Evolutionary conservation across 2,113 vertebrate species (phyloP).

Genomic region (Hydropotes inermis): DNA sequence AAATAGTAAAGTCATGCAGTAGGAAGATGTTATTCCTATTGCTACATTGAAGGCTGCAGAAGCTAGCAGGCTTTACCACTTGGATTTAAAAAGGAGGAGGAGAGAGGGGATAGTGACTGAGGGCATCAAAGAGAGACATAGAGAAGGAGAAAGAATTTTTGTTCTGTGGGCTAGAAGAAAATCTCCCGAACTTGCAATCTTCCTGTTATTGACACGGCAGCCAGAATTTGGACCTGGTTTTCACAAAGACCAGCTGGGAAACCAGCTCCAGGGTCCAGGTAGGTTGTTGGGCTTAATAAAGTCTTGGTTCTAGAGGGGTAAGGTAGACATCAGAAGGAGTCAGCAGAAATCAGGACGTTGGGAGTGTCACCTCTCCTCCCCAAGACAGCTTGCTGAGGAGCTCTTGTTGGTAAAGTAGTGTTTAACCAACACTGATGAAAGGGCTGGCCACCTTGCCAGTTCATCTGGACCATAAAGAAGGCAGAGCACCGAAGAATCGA

Average conservation of each 20-base stretch:
- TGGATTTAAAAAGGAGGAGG: neutral
- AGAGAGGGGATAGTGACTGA: neutral
- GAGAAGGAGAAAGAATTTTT: neutral
- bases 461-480: neutral
- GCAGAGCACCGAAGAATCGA: neutral
- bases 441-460: neutral
- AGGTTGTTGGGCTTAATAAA: neutral
- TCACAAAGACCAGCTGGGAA: neutral
- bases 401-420: neutral
- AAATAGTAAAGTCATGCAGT: neutral
- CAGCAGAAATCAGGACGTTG: neutral
- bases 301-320: neutral
- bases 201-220: neutral
- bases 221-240: neutral
- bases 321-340: neutral
- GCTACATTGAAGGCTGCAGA: neutral
- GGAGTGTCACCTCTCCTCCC: neutral
- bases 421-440: neutral
- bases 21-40: neutral
- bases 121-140: neutral
- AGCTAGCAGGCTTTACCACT: neutral
- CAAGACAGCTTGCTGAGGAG: neutral
- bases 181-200: neutral
- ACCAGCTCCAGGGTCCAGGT: neutral
- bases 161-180: neutral